A percentile compares a stretch with the other conserved stretches of the same genome.
Evolutionary conservation across 2,888 invertebrate species (phyloP).

Genomic region (Eristalinus sepulchralis): DNA sequence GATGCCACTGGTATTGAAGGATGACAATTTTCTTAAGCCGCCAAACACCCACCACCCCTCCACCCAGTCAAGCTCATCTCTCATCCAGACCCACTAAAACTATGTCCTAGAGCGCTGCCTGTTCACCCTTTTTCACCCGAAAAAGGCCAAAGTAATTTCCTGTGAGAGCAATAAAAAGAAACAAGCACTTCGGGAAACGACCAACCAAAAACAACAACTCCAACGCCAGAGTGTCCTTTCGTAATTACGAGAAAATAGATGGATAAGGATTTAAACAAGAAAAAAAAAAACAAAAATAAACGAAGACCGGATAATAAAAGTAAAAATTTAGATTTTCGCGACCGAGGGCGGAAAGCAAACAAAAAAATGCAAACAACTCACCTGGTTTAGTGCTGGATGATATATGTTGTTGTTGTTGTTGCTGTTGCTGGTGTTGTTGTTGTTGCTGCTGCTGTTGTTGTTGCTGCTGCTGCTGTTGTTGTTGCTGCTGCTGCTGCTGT

Average conservation of each 20-base stretch:
- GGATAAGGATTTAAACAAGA: constrained; percentile 23
- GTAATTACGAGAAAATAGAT: constrained; percentile 42
- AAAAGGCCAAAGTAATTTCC: constrained; percentile 56
- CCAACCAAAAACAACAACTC: constrained; percentile 10
- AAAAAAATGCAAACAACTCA: constrained; percentile 71
- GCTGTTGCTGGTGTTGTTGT: constrained; percentile 74
- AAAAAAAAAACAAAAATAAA: background rate
- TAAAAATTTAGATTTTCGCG: constrained; percentile 3
- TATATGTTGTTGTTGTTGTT: constrained; percentile 75
- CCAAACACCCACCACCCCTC: constrained; percentile 16
- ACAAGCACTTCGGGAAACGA: constrained; percentile 28
- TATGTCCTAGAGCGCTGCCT: constrained; percentile 11
- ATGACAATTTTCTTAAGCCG: constrained; percentile 33
- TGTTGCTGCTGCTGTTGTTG: constrained; percentile 73
- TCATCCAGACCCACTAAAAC: background rate
- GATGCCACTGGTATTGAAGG: constrained; percentile 28
- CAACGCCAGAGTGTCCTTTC: constrained; percentile 28
- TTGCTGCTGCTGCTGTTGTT: constrained; percentile 73
- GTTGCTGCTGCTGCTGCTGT: constrained; percentile 74
- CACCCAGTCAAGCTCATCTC: background rate
- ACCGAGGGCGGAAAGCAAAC: background rate
- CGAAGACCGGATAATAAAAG: background rate
- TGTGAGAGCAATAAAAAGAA: constrained; percentile 51
- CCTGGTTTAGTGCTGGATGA: constrained; percentile 79
- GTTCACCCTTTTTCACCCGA: constrained; percentile 21